phyloP scores from a whole-genome alignment of 1,140 invertebrate species.

The Planococcus citri region DNA sequence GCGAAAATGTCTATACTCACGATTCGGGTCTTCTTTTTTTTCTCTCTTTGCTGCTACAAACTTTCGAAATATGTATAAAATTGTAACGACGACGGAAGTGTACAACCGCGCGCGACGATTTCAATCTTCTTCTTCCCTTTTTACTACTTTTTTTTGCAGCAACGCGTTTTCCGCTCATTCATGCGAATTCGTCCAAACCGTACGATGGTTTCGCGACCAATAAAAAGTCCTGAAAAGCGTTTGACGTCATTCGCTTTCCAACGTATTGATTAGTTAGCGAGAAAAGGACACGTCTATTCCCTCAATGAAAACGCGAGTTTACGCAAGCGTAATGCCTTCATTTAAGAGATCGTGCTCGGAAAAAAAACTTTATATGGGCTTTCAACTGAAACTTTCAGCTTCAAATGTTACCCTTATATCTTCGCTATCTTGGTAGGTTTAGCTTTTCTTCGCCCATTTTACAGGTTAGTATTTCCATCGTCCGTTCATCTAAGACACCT shows the following conservation, averaged over 20 bases:
- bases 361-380: constrained; percentile 3
- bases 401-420: too few relatives aligned
- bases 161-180: constrained; percentile 14
- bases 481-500: too few relatives aligned
- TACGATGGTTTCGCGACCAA: constrained; percentile 14
- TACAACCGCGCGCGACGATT: constrained; percentile 4
- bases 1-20: not conserved
- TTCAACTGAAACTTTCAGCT: not conserved
- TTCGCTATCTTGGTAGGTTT: too few relatives aligned
- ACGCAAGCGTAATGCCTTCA: not conserved
- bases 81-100: not conserved
- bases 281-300: constrained; percentile 7
- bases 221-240: constrained; percentile 14
- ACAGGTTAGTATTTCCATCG: too few relatives aligned
- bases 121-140: not conserved
- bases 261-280: constrained; percentile 6
- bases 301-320: constrained; percentile 10
- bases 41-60: not conserved
- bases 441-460: too few relatives aligned
- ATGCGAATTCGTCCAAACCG: constrained; percentile 15
- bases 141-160: constrained; percentile 1
- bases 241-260: constrained; percentile 16
- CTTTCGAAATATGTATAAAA: not conserved
- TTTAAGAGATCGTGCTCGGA: not conserved
- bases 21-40: too few relatives aligned